These are phyloP conservation scores for Urocitellus parryii DNA, from an alignment of 2,113 vertebrate genomes.

Conservation along the genomic window DNA sequence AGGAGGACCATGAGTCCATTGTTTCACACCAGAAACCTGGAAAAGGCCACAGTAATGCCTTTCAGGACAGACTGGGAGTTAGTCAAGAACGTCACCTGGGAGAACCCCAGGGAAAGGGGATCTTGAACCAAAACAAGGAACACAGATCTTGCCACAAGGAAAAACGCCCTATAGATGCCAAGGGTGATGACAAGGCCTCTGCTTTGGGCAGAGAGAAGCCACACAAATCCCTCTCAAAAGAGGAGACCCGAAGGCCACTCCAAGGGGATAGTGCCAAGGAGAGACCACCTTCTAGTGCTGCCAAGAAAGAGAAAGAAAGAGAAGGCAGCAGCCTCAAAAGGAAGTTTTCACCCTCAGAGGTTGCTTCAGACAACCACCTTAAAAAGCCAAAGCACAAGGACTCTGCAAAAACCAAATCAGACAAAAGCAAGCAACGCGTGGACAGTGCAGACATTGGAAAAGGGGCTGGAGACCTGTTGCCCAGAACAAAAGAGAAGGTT, in stretches of 20 bases:
- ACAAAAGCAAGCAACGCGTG: constrained; percentile 82
- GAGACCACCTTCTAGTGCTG: constrained; percentile 78
- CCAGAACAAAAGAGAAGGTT: constrained; percentile 87
- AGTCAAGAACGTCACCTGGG: constrained; percentile 71
- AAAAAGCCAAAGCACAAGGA: constrained; percentile 87
- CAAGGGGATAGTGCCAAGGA: constrained; percentile 80
- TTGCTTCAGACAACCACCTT: constrained; percentile 79
- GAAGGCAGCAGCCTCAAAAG: constrained; percentile 81
- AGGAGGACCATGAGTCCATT: constrained; percentile 82
- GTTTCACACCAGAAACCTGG: constrained; percentile 77
- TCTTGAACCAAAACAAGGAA: constrained; percentile 87
- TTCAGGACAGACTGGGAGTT: constrained; percentile 82
- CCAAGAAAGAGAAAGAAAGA: constrained; percentile 86
- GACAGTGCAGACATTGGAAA: constrained; percentile 74
- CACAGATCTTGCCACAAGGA: constrained; percentile 89
- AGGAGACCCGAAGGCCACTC: constrained; percentile 79
- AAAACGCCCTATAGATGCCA: constrained; percentile 80
- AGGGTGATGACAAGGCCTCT: constrained; percentile 77
- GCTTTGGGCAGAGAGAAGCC: constrained; percentile 82
- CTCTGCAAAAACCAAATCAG: constrained; percentile 87
- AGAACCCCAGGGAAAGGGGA: constrained; percentile 89
- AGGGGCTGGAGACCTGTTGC: constrained; percentile 80
- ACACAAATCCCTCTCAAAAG: constrained; percentile 84
- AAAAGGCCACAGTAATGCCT: constrained; percentile 80
- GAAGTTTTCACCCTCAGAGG: constrained; percentile 72